phyloP scores from a whole-genome alignment of 2,888 invertebrate genomes.

The Rhagophthalmus giganteus region DNA sequence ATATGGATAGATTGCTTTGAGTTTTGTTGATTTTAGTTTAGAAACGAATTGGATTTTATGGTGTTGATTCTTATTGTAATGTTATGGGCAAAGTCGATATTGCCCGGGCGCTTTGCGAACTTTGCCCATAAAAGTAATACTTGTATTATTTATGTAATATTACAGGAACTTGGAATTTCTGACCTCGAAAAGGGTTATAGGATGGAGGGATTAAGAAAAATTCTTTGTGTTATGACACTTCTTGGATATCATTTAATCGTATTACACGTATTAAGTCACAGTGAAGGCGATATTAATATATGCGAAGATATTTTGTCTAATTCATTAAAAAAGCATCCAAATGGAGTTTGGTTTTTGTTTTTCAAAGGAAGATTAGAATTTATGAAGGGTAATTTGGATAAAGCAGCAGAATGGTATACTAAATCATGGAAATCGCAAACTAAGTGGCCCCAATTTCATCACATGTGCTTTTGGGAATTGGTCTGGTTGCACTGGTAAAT shows the following conservation, averaged over 20 bases:
- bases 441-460: conserved; percentile 89
- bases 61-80: no score
- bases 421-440: conserved; percentile 80
- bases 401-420: conserved; percentile 75
- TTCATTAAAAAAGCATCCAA: conserved; percentile 75
- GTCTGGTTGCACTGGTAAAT: conserved; percentile 86
- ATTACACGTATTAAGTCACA: conserved; percentile 78
- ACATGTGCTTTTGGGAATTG: conserved; percentile 92
- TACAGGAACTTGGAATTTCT: conserved; percentile 70
- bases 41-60: no score
- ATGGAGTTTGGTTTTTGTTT: conserved; percentile 90
- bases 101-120: no score
- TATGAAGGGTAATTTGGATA: conserved; percentile 74
- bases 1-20: no score
- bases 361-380: conserved; percentile 86
- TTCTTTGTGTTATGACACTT: conserved; percentile 83
- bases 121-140: no score
- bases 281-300: conserved; percentile 76
- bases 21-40: no score
- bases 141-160: conserved; percentile 7
- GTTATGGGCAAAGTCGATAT: no score
- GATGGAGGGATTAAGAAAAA: conserved; percentile 77
- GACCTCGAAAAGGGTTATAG: conserved; percentile 75
- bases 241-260: conserved; percentile 86
- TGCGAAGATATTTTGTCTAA: conserved; percentile 75